A percentile compares a stretch with the other conserved stretches of the same genome.
Conservation (phyloP, 2,888 invertebrate species). For the Seira musarum region DNA sequence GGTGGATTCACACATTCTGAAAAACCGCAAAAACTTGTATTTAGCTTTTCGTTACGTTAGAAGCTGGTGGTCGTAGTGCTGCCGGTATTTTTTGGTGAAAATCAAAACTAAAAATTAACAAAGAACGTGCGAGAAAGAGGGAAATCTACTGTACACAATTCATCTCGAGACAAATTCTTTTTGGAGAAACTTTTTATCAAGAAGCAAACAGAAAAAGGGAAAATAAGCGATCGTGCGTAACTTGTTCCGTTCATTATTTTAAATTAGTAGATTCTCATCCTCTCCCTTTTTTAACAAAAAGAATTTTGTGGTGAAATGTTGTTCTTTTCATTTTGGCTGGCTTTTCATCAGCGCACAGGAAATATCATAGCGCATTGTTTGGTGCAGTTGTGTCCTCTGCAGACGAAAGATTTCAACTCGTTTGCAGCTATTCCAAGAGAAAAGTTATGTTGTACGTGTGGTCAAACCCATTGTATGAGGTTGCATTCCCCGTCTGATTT, state of each 20-base stretch:
- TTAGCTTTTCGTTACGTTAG: too few relatives aligned
- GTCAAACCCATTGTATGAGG: too few relatives aligned
- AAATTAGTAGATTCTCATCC: constrained; percentile 45
- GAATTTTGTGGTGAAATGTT: too few relatives aligned
- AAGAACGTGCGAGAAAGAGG: too few relatives aligned
- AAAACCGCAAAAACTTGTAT: too few relatives aligned
- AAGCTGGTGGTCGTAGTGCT: too few relatives aligned
- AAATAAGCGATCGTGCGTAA: constrained; percentile 49
- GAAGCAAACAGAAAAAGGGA: constrained; percentile 21
- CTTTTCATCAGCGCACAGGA: neutral
- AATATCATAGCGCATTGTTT: neutral
- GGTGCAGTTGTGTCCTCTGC: neutral
- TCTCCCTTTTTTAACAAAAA: constrained; percentile 6
- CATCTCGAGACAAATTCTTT: neutral
- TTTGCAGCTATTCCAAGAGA: neutral
- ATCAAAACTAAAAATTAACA: too few relatives aligned
- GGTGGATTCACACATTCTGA: too few relatives aligned
- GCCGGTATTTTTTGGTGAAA: too few relatives aligned
- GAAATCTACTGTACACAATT: too few relatives aligned
- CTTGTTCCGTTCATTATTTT: constrained; percentile 53
- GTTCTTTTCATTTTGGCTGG: too few relatives aligned
- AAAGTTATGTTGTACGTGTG: neutral
- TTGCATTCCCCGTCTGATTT: neutral
- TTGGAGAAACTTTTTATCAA: constrained; percentile 23
- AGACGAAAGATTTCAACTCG: too few relatives aligned